Evolutionary conservation across 2,888 invertebrate genomes (phyloP).

Genomic region (Acleris holmiana): DNA sequence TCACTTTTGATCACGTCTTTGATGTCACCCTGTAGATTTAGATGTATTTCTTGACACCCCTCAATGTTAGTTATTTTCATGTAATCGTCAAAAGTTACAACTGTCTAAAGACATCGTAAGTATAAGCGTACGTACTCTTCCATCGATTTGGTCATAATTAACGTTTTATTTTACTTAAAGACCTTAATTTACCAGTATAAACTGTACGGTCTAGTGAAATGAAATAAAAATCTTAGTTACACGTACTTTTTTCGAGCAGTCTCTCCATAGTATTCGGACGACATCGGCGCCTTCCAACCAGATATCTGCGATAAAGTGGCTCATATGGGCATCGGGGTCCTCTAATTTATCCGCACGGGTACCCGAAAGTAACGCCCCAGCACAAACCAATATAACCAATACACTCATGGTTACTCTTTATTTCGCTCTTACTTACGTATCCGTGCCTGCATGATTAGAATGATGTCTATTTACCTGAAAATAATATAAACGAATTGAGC

Average conservation of each 20-base stretch:
- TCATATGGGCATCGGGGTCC: slow-evolving; percentile 67
- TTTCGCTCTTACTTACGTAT: slow-evolving; percentile 50
- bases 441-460: slow-evolving; percentile 16
- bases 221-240: background rate
- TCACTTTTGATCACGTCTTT: too few relatives aligned
- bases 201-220: too few relatives aligned
- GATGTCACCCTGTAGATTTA: too few relatives aligned
- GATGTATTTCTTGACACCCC: too few relatives aligned
- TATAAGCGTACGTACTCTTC: too few relatives aligned
- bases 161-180: too few relatives aligned
- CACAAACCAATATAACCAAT: slow-evolving; percentile 51
- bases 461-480: background rate
- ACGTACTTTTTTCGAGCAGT: slow-evolving; percentile 78
- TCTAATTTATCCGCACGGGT: slow-evolving; percentile 57
- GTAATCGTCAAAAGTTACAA: too few relatives aligned
- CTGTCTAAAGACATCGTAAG: too few relatives aligned
- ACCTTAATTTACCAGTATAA: too few relatives aligned
- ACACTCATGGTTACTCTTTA: slow-evolving; percentile 50
- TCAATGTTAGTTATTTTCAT: too few relatives aligned
- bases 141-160: too few relatives aligned
- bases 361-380: slow-evolving; percentile 50
- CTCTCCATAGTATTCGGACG: slow-evolving; percentile 75
- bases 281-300: slow-evolving; percentile 79
- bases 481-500: background rate
- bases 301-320: slow-evolving; percentile 73